phyloP scores from a whole-genome alignment of 1,140 invertebrate genomes.

The Physella acuta region DNA sequence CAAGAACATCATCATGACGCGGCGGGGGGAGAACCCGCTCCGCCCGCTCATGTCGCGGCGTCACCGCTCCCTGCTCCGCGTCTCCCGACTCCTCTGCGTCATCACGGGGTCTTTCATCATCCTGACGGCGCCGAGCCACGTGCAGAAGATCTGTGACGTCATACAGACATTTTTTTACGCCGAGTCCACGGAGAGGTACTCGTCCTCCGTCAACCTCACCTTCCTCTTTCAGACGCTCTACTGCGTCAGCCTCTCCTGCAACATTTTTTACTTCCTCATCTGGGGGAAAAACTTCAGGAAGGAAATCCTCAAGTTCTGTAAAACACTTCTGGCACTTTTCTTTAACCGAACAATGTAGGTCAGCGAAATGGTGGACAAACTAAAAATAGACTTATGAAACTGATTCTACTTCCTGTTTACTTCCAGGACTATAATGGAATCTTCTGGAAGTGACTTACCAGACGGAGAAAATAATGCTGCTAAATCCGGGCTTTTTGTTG shows the following conservation, averaged over 20 bases:
- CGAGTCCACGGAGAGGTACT: neutral
- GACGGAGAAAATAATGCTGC: too few species aligned
- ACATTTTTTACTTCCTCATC: conserved; percentile 80
- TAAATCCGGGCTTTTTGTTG: too few species aligned
- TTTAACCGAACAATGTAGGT: too few species aligned
- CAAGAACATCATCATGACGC: conserved; percentile 63
- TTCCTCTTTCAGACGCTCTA: conserved; percentile 68
- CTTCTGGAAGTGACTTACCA: too few species aligned
- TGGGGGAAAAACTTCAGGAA: conserved; percentile 79
- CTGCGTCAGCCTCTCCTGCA: conserved; percentile 81
- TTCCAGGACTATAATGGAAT: too few species aligned
- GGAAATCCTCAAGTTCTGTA: conserved; percentile 36
- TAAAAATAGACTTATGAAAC: too few species aligned
- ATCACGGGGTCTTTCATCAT: conserved; percentile 78
- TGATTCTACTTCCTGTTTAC: too few species aligned
- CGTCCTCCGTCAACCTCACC: neutral
- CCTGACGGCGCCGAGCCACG: conserved; percentile 70
- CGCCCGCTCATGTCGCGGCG: conserved; percentile 50
- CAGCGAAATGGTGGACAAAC: too few species aligned
- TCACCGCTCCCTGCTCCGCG: conserved; percentile 67
- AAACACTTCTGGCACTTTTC: too few species aligned
- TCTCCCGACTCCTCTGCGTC: conserved; percentile 79
- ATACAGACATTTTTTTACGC: neutral
- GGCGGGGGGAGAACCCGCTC: conserved; percentile 44
- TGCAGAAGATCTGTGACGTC: conserved; percentile 44